Conservation (phyloP, 2,888 invertebrate genomes). For the Leucania comma region DNA sequence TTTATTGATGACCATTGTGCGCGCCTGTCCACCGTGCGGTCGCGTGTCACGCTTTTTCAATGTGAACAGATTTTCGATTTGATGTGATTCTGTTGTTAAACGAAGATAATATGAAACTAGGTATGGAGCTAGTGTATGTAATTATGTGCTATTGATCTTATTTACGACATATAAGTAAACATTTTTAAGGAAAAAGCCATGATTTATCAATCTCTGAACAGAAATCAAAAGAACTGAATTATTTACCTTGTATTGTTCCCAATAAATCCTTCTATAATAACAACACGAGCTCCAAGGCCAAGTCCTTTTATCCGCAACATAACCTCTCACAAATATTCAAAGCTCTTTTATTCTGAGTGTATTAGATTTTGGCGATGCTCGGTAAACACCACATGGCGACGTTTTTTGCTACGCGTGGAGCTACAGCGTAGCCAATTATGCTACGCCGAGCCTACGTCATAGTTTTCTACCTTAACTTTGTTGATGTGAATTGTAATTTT, state of each 20-base stretch:
- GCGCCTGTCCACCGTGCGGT: conserved; percentile 37
- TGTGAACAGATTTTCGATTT: conserved; percentile 50
- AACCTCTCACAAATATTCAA: conserved; percentile 36
- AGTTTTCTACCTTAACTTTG: not conserved
- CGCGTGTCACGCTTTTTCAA: conserved; percentile 43
- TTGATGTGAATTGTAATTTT: not conserved
- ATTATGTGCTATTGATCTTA: no score
- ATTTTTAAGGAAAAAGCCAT: no score
- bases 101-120: conserved; percentile 1
- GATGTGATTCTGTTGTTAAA: conserved; percentile 37
- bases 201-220: not conserved
- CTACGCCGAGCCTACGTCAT: conserved; percentile 21
- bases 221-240: conserved; percentile 8
- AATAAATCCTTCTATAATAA: conserved; percentile 8
- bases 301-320: conserved; percentile 16
- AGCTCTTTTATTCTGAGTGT: conserved; percentile 28
- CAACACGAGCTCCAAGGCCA: conserved; percentile 11
- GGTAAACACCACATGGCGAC: conserved; percentile 15
- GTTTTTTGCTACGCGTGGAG: not conserved
- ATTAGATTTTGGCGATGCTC: conserved; percentile 29
- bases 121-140: conserved; percentile 4
- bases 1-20: conserved; percentile 68
- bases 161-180: no score
- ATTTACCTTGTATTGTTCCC: not conserved
- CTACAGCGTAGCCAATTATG: conserved; percentile 26